Evolutionary conservation across 2,113 vertebrate species (phyloP), one percentile per base, ranked within the genome.

Genomic region (Isurus oxyrinchus): DNA sequence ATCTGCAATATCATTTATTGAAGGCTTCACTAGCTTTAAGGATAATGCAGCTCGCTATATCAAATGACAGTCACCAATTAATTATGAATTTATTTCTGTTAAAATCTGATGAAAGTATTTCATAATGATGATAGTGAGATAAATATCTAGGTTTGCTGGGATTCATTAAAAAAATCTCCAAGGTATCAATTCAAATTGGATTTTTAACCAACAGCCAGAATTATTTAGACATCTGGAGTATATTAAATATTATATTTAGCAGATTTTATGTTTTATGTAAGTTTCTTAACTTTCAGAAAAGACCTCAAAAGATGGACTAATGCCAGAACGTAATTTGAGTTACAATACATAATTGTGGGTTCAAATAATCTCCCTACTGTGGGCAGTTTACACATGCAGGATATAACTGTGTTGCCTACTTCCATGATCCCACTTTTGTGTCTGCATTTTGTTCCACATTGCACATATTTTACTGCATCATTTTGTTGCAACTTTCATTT

Each of bases 241-340:
- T 93, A 93, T 93, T 93, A 93, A 93, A 93, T 93, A 93, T 84
- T 84, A 84, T 93, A 61, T 63, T 93, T 40, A 61, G 35, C 57
- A 93, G 59, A 35, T 93, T 93, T 93, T 93, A 19, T 40, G 40
- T 61, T 40, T 93, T 93, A 63, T 63, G 59, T 35, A 93, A 93
- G 90, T 63, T 93, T 93, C 35, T 61, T 93, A 91, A 61, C 88
- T 91, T 91, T 59, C 88, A 91, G 61, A 19, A n/a, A 40, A 93
- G 14, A n/a, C 90, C 57, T 93, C 57, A 40, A 93, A 61, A 93
- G 5, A 63, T 93, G 59, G 90, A 63, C 35, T 21, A 40, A 7
- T 40, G 90, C 90, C 90, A 93, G 90, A 93, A 63, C 40, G 90
- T 35, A 63, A 93, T 63, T 21, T 61, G 35, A 93, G 59, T 16